Base-by-base conservation (phyloP, 2,888 invertebrate species). In the Perizoma affinitatum region DNA sequence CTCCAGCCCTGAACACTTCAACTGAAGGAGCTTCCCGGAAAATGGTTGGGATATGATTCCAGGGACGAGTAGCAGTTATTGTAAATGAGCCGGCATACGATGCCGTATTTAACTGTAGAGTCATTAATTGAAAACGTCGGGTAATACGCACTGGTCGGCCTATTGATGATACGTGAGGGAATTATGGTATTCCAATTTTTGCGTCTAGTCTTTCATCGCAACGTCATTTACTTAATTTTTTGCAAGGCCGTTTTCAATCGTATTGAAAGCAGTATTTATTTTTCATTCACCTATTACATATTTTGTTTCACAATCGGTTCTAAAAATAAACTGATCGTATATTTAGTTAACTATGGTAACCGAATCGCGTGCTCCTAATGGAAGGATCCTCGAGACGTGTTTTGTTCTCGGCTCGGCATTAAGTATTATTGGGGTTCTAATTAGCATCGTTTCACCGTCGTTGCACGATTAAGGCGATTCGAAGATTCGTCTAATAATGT, bases 291-390 rank as follows among this genome's bases (percentile, higher is more conserved):
- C n/a, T n/a, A 43, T 11, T 43, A 43, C 11, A 43, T 11, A 0
- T 9, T 1, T 11, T 10, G 11, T 43, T 11, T 5, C 42, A 44
- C 22, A 11, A 22, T 44, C 44, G 22, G 3, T 44, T 44, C 22
- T 44, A 8, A 42, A 6, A 22, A 44, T 22, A 44, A 22, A 44
- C 44, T 7, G 6, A 44, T 44, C 44, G 22, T 44, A 44, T 64
- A 63, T 75, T 73, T 77, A 33, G 66, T 62, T 69, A 73, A 70
- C 72, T 64, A 75, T 79, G 83, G 68, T 80, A 83, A 80, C 72
- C 33, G 61, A 60, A 78, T 84, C 74, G 84, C 84, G 82, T 84
- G 81, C 61, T 71, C 69, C 66, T 71, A 74, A 76, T 75, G 67
- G 73, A 71, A 66, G 61, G 63, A 67, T 71, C 67, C 22, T 63